Conservation (phyloP, 23 tunicate species). For the Halocynthia roretzi region DNA sequence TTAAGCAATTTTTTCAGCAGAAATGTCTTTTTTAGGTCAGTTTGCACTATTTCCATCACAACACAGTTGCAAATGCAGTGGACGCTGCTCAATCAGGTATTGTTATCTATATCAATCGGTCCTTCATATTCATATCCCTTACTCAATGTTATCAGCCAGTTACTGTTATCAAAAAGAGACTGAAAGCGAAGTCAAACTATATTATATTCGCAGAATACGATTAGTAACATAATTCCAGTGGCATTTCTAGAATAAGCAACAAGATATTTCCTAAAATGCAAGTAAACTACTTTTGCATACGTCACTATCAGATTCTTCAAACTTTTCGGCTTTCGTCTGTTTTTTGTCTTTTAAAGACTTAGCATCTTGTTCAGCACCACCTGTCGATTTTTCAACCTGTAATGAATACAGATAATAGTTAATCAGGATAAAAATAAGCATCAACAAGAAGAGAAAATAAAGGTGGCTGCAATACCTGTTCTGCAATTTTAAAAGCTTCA, state of each 20-base stretch:
- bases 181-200: no score
- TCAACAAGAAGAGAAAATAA: not conserved
- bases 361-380: not conserved
- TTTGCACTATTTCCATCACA: no score
- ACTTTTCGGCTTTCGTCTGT: constrained; percentile 11
- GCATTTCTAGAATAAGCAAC: not conserved
- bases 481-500: constrained; percentile 90
- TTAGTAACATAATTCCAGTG: no score
- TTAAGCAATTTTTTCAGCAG: no score
- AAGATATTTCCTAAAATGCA: not conserved
- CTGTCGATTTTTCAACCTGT: not conserved
- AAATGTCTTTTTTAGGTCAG: no score
- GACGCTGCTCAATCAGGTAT: no score
- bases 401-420: not conserved
- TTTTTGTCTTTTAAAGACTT: constrained; percentile 7
- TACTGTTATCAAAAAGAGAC: no score
- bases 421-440: not conserved
- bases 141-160: no score
- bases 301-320: constrained; percentile 21
- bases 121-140: no score
- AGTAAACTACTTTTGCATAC: not conserved
- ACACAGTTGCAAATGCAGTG: no score
- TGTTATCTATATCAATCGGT: no score
- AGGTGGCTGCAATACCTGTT: constrained; percentile 26
- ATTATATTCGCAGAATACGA: no score